Percentiles rank a stretch among this genome's conserved stretches.
These are phyloP conservation scores for Lemur catta DNA, from an alignment of 2,797 vertebrate genomes.

Conservation along the genomic window DNA sequence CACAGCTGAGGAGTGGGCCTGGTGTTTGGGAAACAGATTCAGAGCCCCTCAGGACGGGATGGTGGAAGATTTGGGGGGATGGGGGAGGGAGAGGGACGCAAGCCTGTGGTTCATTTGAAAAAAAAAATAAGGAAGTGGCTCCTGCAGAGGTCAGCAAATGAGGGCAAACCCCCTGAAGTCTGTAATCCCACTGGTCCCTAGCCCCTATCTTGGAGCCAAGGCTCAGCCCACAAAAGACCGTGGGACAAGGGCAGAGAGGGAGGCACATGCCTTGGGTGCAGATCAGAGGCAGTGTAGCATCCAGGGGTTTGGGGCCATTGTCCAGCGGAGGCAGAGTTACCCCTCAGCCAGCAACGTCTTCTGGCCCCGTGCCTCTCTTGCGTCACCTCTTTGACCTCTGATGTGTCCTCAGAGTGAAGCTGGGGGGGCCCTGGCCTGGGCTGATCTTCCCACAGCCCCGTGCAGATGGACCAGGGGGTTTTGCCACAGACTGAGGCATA, in stretches of 20 bases:
- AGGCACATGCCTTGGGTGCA: background rate
- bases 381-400: background rate
- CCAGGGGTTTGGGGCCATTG: background rate
- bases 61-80: background rate
- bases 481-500: background rate
- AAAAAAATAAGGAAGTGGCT: background rate
- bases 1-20: background rate
- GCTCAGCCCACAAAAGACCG: background rate
- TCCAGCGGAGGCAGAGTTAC: background rate
- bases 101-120: slow-evolving; percentile 9
- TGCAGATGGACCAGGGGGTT: background rate
- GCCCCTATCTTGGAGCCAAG: background rate
- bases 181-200: background rate
- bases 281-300: background rate
- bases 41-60: background rate
- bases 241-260: background rate
- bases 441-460: background rate
- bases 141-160: background rate
- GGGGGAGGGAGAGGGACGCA: background rate
- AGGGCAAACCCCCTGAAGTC: background rate
- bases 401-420: background rate
- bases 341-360: background rate
- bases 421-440: background rate
- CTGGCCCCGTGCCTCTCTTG: background rate
- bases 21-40: background rate